These are phyloP conservation scores for Thamnaconus septentrionalis DNA, from an alignment of 2,113 vertebrate genomes.

Conservation along the genomic window DNA sequence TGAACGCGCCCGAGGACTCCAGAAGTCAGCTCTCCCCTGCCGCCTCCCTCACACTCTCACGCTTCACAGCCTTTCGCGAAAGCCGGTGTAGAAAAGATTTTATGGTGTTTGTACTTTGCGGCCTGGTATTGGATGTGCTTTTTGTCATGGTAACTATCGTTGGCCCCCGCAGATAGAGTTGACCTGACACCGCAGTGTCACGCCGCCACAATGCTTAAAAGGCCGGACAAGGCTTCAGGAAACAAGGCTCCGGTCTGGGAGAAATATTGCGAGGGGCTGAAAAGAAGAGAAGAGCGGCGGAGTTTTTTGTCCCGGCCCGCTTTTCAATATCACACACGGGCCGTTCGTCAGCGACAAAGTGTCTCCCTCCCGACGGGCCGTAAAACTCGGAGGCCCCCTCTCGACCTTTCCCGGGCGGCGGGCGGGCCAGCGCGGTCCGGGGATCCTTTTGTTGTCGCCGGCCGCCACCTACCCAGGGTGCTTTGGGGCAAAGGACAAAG, in stretches of 20 bases:
- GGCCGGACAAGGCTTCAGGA: conserved; percentile 11
- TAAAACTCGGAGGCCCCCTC: conserved; percentile 56
- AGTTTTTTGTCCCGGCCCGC: conserved; percentile 23
- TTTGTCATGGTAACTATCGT: conserved; percentile 26
- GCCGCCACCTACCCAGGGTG: conserved; percentile 53
- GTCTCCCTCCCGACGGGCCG: conserved; percentile 9
- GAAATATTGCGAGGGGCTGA: conserved; percentile 30
- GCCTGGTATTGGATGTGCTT: background rate
- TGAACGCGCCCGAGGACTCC: too few relatives aligned
- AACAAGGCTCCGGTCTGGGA: conserved; percentile 6
- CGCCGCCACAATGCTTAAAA: background rate
- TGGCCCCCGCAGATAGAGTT: conserved; percentile 8
- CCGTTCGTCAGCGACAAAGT: conserved; percentile 18
- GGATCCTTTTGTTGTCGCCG: conserved; percentile 60
- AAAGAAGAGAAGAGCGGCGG: conserved; percentile 5
- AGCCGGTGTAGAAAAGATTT: background rate
- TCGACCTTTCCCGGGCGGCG: conserved; percentile 34
- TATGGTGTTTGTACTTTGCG: background rate
- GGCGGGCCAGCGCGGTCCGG: conserved; percentile 28
- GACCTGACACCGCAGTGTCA: conserved; percentile 12
- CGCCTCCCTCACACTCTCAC: background rate
- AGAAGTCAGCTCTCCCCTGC: too few relatives aligned
- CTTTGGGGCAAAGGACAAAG: conserved; percentile 58
- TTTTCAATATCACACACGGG: conserved; percentile 11
- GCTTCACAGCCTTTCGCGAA: too few relatives aligned